These are phyloP conservation scores for Tupiocoris notatus DNA, from an alignment of 2,888 invertebrate genomes.

Conservation along the genomic window DNA sequence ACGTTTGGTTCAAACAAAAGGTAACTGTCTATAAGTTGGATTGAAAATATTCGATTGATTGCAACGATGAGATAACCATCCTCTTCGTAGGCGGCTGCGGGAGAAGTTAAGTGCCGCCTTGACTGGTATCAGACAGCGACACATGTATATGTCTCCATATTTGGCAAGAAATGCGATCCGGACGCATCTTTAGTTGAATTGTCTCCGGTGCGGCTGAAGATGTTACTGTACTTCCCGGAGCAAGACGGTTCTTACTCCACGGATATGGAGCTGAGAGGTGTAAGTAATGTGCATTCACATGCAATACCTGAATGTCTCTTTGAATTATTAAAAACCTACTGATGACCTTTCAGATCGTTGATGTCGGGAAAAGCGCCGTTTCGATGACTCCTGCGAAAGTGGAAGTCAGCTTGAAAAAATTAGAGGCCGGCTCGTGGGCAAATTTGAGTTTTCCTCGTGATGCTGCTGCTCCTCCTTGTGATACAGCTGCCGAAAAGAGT, in stretches of 20 bases:
- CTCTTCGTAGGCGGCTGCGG: conserved; percentile 52
- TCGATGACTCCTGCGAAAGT: conserved; percentile 86
- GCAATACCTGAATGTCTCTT: neutral
- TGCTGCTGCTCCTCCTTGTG: conserved; percentile 4
- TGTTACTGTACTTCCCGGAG: conserved; percentile 74
- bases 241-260: conserved; percentile 71
- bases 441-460: conserved; percentile 66
- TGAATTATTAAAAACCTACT: neutral
- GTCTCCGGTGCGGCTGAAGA: conserved; percentile 77
- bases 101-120: conserved; percentile 72
- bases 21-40: conserved; percentile 53
- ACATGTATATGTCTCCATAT: conserved; percentile 81
- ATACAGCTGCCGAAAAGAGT: conserved; percentile 46
- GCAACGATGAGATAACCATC: neutral
- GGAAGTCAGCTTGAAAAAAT: conserved; percentile 87
- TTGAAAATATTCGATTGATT: neutral
- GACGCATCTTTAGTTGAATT: conserved; percentile 70
- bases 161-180: conserved; percentile 87
- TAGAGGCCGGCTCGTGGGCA: conserved; percentile 79
- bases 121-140: conserved; percentile 95
- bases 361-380: conserved; percentile 68
- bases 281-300: conserved; percentile 56
- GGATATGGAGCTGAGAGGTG: conserved; percentile 79
- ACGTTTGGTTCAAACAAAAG: conserved; percentile 78
- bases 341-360: conserved; percentile 66